A percentile compares a stretch with the other conserved stretches of the same genome.
These are phyloP conservation scores for Oppia nitens DNA, from an alignment of 1,140 invertebrate species.

Conservation along the genomic window DNA sequence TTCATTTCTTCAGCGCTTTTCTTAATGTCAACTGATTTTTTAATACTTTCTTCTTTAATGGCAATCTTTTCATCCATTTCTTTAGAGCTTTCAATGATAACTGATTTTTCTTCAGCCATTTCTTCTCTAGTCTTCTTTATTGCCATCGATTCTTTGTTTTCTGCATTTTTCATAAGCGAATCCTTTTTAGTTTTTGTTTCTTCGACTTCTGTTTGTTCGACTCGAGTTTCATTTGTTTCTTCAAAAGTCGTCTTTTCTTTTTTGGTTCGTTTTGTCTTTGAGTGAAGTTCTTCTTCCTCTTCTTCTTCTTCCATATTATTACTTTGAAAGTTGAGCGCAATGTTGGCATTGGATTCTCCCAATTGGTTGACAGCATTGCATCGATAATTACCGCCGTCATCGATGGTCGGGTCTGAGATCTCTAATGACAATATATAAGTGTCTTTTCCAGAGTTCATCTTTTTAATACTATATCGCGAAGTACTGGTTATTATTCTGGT, in stretches of 20 bases:
- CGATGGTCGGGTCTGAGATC: slow-evolving; percentile 66
- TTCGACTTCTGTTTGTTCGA: slow-evolving; percentile 17
- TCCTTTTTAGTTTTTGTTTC: no score
- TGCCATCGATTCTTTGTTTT: slow-evolving; percentile 24
- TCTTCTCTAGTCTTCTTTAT: slow-evolving; percentile 25
- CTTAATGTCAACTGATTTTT: neutral
- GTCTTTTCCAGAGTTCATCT: slow-evolving; percentile 63
- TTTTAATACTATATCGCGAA: slow-evolving; percentile 63
- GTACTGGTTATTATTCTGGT: slow-evolving; percentile 60
- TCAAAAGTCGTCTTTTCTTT: slow-evolving; percentile 40
- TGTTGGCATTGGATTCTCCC: slow-evolving; percentile 99
- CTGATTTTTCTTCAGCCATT: slow-evolving; percentile 31
- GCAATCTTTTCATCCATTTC: neutral
- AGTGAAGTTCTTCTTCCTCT: slow-evolving; percentile 14
- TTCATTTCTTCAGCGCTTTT: no score
- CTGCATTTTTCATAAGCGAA: slow-evolving; percentile 25
- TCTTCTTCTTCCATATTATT: slow-evolving; percentile 27
- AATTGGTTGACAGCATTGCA: slow-evolving; percentile 96
- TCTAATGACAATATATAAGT: slow-evolving; percentile 74
- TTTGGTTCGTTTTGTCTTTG: slow-evolving; percentile 37
- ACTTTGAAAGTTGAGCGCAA: slow-evolving; percentile 98
- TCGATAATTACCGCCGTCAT: slow-evolving; percentile 93
- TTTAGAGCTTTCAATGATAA: slow-evolving; percentile 28
- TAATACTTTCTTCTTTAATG: neutral
- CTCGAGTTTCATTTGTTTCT: slow-evolving; percentile 44